These are phyloP conservation scores for Lithobates sylvaticus DNA, from an alignment of 2,797 vertebrate genomes.

Conservation along the genomic window DNA sequence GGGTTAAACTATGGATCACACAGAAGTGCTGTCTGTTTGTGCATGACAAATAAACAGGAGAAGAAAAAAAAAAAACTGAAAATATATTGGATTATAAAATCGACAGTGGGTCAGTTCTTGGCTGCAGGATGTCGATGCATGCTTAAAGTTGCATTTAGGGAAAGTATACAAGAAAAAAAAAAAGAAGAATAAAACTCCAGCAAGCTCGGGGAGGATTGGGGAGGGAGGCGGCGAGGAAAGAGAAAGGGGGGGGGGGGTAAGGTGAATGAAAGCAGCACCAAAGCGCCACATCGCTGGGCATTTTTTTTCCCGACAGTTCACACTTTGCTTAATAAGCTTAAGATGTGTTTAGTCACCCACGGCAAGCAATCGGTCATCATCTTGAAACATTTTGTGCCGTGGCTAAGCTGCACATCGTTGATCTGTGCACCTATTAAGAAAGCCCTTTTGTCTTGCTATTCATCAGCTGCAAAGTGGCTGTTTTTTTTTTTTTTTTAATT, in stretches of 20 bases:
- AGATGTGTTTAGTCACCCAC: background rate
- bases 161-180: constrained; percentile 84
- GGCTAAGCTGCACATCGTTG: background rate
- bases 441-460: background rate
- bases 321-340: background rate
- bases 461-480: background rate
- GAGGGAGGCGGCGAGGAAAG: constrained; percentile 32
- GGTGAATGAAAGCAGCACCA: constrained; percentile 54
- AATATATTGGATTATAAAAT: constrained; percentile 79
- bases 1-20: background rate
- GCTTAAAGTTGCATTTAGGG: constrained; percentile 99
- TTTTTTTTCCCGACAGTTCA: background rate
- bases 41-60: constrained; percentile 82
- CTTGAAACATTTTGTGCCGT: background rate
- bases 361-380: background rate
- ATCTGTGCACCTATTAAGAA: background rate
- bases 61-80: constrained; percentile 77
- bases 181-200: constrained; percentile 76
- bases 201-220: constrained; percentile 76
- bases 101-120: constrained; percentile 82
- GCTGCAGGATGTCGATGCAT: constrained; percentile 92
- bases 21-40: constrained; percentile 91
- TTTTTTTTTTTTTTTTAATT: background rate
- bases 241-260: background rate
- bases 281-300: constrained; percentile 2